phyloP scores from a whole-genome alignment of 2,113 vertebrate genomes.

The Muscicapa adusta region DNA sequence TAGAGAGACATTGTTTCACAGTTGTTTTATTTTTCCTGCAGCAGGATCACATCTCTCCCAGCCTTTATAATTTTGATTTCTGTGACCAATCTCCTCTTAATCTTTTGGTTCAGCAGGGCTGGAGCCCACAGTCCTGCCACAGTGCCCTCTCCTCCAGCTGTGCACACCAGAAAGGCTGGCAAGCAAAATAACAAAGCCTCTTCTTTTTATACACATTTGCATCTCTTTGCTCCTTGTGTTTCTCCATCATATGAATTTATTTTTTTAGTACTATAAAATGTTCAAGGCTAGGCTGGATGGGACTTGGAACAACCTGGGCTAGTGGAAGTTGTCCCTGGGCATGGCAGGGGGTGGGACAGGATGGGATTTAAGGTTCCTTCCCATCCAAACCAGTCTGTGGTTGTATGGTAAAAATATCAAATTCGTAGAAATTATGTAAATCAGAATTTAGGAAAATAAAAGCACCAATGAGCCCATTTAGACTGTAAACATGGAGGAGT shows the following conservation, averaged over 20 bases:
- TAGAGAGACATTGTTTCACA: not conserved
- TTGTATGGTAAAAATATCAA: not conserved
- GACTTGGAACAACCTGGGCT: not conserved
- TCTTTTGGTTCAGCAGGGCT: not conserved
- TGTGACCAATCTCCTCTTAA: not conserved
- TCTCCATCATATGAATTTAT: accelerated
- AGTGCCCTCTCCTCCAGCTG: not conserved
- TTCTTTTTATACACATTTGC: not conserved
- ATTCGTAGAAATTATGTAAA: accelerated
- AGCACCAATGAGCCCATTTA: not conserved
- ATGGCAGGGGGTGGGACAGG: not conserved
- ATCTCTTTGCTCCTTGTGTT: not conserved
- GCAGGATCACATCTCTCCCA: not conserved
- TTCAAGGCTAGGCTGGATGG: accelerated
- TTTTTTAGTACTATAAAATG: not conserved
- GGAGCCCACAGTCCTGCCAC: not conserved
- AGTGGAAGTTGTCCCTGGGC: not conserved
- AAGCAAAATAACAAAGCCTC: not conserved
- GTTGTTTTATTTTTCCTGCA: not conserved
- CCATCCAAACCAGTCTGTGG: not conserved
- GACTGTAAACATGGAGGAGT: not conserved
- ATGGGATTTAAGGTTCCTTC: not conserved
- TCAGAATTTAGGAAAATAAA: not conserved
- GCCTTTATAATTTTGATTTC: not conserved
- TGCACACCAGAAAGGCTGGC: not conserved